A percentile compares a stretch with the other conserved stretches of the same genome.
phyloP scores from a whole-genome alignment of 2,888 invertebrate genomes.

The Pachliopta kotzebuea region DNA sequence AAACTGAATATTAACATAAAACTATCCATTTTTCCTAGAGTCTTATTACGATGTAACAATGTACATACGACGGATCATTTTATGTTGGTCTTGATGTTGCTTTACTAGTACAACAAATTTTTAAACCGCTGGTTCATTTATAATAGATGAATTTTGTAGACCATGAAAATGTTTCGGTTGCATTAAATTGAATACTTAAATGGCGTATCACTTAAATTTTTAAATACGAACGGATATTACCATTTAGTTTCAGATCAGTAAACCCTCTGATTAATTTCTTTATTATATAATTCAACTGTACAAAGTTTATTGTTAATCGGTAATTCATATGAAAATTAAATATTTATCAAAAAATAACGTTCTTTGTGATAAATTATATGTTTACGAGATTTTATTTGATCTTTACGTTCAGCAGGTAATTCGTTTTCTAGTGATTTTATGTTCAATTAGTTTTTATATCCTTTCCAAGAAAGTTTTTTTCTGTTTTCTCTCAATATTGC shows the following conservation, averaged over 20 bases:
- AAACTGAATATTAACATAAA: conserved; percentile 45
- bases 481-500: not conserved
- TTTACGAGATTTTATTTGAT: too few species aligned
- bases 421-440: not conserved
- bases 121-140: conserved; percentile 32
- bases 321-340: not conserved
- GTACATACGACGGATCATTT: conserved; percentile 23
- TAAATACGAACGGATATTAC: not conserved
- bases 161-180: conserved; percentile 52
- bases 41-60: conserved; percentile 33
- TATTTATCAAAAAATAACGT: not conserved
- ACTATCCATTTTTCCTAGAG: conserved; percentile 39
- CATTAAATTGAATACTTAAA: conserved; percentile 44
- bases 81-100: conserved; percentile 26
- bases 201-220: not conserved
- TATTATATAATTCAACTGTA: not conserved
- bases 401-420: too few species aligned
- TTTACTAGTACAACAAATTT: conserved; percentile 31
- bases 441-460: not conserved
- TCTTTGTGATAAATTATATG: not conserved
- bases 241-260: not conserved
- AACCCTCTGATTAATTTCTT: not conserved
- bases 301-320: too few species aligned
- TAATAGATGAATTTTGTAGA: conserved; percentile 44
- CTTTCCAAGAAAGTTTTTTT: not conserved